Evolutionary conservation across 2,888 invertebrate genomes (phyloP), one percentile per base, ranked within the genome.

Genomic region (Eilema depressum): DNA sequence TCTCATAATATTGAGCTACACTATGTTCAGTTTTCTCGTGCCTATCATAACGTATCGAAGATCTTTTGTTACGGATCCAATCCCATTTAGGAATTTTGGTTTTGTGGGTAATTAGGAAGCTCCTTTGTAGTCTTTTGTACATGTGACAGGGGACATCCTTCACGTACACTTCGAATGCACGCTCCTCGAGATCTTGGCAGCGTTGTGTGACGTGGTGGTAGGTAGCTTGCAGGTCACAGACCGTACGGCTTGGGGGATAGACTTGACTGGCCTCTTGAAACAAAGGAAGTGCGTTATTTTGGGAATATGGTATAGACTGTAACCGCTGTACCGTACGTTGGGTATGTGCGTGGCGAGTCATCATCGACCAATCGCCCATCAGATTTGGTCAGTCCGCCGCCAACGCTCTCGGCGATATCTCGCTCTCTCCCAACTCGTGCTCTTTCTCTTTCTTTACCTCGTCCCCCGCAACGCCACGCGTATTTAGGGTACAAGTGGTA

Each of bases 231-330:
- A 92, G 76, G 75, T 92, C 88, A 70, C 92, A 92, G 4, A 91
- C 78, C 70, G 66, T 28, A 61, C 59, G 82, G 62, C 37, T 75
- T 61, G 78, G 84, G 69, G 76, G 74, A 67, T 71, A 76, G 26
- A 76, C 20, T 59, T 88, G 86, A 84, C 81, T 61, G 79, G 85
- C 86, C 91, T 93, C 92, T 93, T 92, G 91, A 91, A 91, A 86
- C 85, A 86, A 91, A 91, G 75, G 80, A 70, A 59, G 70, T 70
- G 83, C 73, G 82, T 86, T 83, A 86, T 65, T 79, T 77, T 78
- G 68, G 77, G 73, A 71, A 37, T 37, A 37, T 12, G 2, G 28
- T 28, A n/a, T n/a, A n/a, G n/a, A n/a, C n/a, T n/a, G n/a, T n/a
- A n/a, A n/a, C n/a, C n/a, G n/a, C n/a, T n/a, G n/a, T n/a, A n/a